These are phyloP conservation scores for Dexiosoma caninum DNA, from an alignment of 2,888 invertebrate genomes.

Conservation along the genomic window DNA sequence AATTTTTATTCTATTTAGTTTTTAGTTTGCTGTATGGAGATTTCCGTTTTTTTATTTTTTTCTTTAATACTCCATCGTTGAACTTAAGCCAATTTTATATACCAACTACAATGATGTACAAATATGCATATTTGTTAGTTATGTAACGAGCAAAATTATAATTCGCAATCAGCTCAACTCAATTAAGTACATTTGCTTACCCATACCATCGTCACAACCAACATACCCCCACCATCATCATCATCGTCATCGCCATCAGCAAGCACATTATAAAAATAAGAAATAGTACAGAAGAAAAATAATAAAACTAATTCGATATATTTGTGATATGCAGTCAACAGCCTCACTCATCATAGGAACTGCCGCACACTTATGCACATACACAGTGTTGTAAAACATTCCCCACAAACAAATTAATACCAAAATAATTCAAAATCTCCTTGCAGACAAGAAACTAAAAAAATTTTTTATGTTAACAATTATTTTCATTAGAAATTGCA, in stretches of 20 bases:
- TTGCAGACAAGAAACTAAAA: too few species aligned
- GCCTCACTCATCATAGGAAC: neutral
- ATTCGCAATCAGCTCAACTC: slow-evolving; percentile 53
- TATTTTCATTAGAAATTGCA: too few species aligned
- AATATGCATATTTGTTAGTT: neutral
- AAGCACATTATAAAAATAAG: neutral
- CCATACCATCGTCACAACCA: slow-evolving; percentile 12
- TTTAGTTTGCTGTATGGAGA: slow-evolving; percentile 17
- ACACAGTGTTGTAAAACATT: too few species aligned
- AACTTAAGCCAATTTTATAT: slow-evolving; percentile 54
- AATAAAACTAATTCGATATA: too few species aligned
- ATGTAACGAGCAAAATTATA: neutral
- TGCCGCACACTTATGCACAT: neutral
- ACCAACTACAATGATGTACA: neutral
- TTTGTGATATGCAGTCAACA: neutral
- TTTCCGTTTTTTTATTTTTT: neutral
- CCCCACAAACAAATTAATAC: too few species aligned
- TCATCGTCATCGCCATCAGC: neutral
- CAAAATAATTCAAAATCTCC: too few species aligned
- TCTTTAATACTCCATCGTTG: neutral
- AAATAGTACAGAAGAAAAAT: neutral
- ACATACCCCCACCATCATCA: neutral
- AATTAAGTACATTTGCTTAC: slow-evolving; percentile 58
- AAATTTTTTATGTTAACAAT: too few species aligned
- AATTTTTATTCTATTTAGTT: slow-evolving; percentile 48